Conservation (phyloP, 2,888 invertebrate species). For the Calameuta filiformis region DNA sequence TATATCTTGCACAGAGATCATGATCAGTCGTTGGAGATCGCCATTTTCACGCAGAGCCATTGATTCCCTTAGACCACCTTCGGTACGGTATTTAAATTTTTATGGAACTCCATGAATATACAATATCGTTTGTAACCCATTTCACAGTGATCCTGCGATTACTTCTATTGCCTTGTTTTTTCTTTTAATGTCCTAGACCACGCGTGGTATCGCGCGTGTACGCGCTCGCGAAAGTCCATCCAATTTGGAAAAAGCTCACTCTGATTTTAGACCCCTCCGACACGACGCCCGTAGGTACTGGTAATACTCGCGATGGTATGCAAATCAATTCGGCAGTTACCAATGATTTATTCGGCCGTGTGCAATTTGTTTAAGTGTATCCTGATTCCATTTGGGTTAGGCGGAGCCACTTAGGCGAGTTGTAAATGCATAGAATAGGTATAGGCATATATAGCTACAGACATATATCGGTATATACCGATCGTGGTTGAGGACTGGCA, state of each 20-base stretch:
- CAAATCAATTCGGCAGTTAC: slow-evolving; percentile 61
- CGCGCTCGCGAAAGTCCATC: slow-evolving; percentile 24
- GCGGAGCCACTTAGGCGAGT: slow-evolving; percentile 38
- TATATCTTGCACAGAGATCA: not conserved
- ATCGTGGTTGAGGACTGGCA: slow-evolving; percentile 9
- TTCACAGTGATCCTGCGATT: not conserved
- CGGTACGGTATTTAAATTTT: not conserved
- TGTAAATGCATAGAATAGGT: slow-evolving; percentile 39
- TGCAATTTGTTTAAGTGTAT: slow-evolving; percentile 66
- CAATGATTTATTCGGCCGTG: slow-evolving; percentile 57
- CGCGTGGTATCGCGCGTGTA: not conserved
- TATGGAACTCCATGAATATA: not conserved
- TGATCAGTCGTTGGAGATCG: not conserved
- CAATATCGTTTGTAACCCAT: not conserved
- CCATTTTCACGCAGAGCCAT: not conserved
- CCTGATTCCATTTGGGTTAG: slow-evolving; percentile 61
- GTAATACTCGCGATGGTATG: slow-evolving; percentile 51
- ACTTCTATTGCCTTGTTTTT: not conserved
- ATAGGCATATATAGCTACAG: slow-evolving; percentile 20
- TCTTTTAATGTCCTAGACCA: not conserved
- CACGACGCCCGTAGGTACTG: slow-evolving; percentile 38
- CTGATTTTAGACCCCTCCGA: slow-evolving; percentile 49
- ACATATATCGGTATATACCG: slow-evolving; percentile 13
- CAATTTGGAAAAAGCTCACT: slow-evolving; percentile 58
- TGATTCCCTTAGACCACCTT: not conserved